A percentile compares a stretch with the other conserved stretches of the same genome.
Evolutionary conservation across 2,113 vertebrate species (phyloP).

Genomic region (Sitta europaea): DNA sequence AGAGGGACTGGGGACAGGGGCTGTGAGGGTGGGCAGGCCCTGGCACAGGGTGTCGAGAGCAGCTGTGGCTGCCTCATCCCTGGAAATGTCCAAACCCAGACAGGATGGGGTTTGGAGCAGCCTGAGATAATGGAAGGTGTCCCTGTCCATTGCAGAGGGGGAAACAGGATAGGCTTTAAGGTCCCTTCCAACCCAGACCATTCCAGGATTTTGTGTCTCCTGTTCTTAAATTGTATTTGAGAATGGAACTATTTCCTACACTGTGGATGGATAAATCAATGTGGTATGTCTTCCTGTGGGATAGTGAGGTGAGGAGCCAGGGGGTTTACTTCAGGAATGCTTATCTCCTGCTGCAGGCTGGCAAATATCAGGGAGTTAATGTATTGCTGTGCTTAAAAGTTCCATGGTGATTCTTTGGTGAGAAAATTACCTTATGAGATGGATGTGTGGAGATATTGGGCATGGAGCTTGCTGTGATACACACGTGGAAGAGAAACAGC

Average conservation of each 20-base stretch:
- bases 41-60: fast-evolving
- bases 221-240: not conserved
- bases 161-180: not conserved
- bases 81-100: not conserved
- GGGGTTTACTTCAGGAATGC: not conserved
- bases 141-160: not conserved
- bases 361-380: not conserved
- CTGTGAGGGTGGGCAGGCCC: not conserved
- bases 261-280: not conserved
- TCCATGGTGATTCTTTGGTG: not conserved
- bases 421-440: not conserved
- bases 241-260: fast-evolving
- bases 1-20: not conserved
- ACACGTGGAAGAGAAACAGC: not conserved
- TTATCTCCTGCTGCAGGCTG: not conserved
- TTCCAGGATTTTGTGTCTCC: not conserved
- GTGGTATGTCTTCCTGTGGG: not conserved
- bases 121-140: not conserved
- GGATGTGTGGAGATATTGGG: not conserved
- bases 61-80: not conserved
- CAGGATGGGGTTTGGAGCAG: fast-evolving
- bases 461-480: not conserved
- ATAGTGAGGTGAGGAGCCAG: not conserved
- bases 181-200: not conserved
- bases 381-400: not conserved